Conservation (phyloP, 53 echinoderm and acorn worm species). For the Zoroaster sp. region DNA sequence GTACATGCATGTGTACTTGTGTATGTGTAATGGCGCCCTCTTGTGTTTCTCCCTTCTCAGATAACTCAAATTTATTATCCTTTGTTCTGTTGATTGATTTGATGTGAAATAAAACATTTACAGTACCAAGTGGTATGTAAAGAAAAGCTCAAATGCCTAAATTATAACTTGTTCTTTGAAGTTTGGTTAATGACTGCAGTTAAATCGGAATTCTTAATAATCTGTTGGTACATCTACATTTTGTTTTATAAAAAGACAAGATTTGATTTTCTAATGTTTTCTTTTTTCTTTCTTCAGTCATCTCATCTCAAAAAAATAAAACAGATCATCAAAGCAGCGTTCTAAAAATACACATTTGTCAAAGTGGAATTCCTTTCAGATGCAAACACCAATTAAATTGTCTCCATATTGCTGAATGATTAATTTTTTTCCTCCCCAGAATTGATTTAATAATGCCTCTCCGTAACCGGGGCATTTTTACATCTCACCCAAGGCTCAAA, state of each 20-base stretch:
- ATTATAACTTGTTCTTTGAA: neutral
- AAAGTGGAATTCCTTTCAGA: neutral
- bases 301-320: no score
- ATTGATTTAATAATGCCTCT: conserved; percentile 36
- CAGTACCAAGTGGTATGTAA: neutral
- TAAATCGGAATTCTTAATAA: neutral
- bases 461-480: conserved; percentile 24
- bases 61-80: neutral
- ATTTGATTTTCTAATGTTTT: neutral
- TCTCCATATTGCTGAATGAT: neutral
- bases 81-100: neutral
- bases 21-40: neutral
- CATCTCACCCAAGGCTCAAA: conserved; percentile 4
- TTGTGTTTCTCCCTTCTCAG: neutral
- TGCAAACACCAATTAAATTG: neutral
- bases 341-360: neutral
- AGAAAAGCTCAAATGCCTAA: neutral
- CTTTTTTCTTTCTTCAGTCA: neutral
- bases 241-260: neutral
- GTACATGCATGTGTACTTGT: neutral
- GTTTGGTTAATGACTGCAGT: neutral
- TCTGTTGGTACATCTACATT: neutral
- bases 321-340: neutral
- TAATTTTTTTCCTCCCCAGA: neutral
- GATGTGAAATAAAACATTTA: no score